Evolutionary conservation across 2,797 vertebrate genomes (phyloP), one percentile per base, ranked within the genome.

Genomic region (Selene dorsalis): DNA sequence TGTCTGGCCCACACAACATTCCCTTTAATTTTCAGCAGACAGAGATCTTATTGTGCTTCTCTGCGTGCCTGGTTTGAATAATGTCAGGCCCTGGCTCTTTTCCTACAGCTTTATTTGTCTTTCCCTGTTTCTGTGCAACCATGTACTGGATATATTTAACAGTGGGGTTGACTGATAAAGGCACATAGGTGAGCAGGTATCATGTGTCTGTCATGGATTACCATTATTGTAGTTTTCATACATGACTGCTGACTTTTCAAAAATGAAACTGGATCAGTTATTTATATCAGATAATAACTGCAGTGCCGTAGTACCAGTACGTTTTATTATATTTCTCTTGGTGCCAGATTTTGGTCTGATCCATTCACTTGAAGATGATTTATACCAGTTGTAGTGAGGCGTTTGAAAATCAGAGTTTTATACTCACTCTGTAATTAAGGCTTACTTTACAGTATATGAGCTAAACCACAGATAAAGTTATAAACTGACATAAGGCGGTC

Each of bases 21-120:
- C 67, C 66, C 66, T 81, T 77, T 75, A 67, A 76, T 75, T 67
- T 75, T 69, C 72, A 59, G 50, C 84, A 87, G 24, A 89, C 87
- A 89, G 71, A 77, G 63, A 53, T 41, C 45, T 83, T 70, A 80
- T 85, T 86, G 85, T 88, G 78, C 60, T 56, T 68, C 50, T 60
- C 53, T 14, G 56, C 18, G 79, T 0, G 77, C 39, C 73, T 87
- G 84, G 47, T 75, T 87, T 77, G 38, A 84, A 87, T 82, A 76
- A 75, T 66, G 24, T 70, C 60, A 66, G 52, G 6, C 60, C 32
- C 65, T 58, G 62, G 56, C 73, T 82, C 8, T 18, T 30, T 56
- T 59, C 57, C 16, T n/a, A 69, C 14, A 6, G 71, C 75, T 77
- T 53, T 53, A 39, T 83, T 79, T 74, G 28, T 45, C 56, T 41